Evolutionary conservation across 1,140 invertebrate species (phyloP).

Genomic region (Sarcophaga peregrina): DNA sequence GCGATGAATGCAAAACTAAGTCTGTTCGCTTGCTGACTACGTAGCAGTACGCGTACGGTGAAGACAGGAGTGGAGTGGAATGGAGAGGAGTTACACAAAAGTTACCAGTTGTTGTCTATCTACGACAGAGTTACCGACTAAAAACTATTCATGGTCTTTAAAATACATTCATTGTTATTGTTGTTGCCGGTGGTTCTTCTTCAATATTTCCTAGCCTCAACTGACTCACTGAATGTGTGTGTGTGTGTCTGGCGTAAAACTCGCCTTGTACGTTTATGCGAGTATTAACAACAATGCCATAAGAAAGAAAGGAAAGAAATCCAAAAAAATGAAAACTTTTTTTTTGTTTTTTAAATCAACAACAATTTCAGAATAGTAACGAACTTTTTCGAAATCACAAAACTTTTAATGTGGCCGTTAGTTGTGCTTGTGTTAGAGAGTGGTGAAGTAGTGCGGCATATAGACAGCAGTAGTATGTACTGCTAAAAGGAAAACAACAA

Average conservation of each 20-base stretch:
- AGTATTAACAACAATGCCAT: too few relatives aligned
- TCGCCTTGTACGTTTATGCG: too few relatives aligned
- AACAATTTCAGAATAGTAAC: too few relatives aligned
- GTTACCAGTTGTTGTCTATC: constrained; percentile 14
- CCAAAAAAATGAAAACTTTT: too few relatives aligned
- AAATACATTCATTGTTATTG: neutral
- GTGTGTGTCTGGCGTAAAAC: too few relatives aligned
- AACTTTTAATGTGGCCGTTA: constrained; percentile 12
- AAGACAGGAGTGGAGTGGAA: too few relatives aligned
- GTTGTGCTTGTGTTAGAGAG: neutral
- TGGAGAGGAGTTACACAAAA: neutral
- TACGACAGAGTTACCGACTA: neutral
- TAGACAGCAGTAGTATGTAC: too few relatives aligned
- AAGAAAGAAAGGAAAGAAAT: too few relatives aligned
- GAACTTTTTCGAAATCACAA: neutral
- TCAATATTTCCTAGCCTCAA: too few relatives aligned
- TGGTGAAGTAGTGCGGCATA: neutral
- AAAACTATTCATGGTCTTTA: constrained; percentile 6
- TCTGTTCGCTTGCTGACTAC: neutral
- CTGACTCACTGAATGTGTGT: too few relatives aligned
- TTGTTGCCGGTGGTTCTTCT: neutral
- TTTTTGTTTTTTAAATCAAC: too few relatives aligned
- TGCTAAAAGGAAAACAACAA: neutral
- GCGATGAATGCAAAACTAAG: neutral
- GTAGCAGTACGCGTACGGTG: too few relatives aligned